Conservation (phyloP, 2,888 invertebrate genomes). For the Augiades crinisus region DNA sequence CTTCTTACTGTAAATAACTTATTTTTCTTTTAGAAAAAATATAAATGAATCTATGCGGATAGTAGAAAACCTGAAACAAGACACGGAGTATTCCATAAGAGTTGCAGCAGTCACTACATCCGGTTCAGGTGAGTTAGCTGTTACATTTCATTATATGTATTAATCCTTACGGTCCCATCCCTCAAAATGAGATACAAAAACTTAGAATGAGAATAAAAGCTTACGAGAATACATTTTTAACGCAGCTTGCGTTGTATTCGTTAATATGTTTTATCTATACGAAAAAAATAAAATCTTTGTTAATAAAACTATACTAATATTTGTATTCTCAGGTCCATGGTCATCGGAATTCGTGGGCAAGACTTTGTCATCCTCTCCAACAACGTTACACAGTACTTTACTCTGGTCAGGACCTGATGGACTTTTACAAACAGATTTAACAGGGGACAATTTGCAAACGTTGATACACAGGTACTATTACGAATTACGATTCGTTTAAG, state of each 20-base stretch:
- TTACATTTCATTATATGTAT: too few species aligned
- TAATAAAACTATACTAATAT: neutral
- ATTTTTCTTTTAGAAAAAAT: slow-evolving; percentile 52
- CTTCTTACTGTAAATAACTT: too few species aligned
- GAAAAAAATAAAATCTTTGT: too few species aligned
- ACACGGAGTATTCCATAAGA: slow-evolving; percentile 88
- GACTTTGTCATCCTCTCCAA: slow-evolving; percentile 81
- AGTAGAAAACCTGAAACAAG: slow-evolving; percentile 86
- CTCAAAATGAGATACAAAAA: too few species aligned
- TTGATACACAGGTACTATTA: slow-evolving; percentile 82
- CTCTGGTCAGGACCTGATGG: slow-evolving; percentile 90
- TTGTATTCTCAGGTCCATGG: slow-evolving; percentile 85
- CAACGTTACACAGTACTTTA: slow-evolving; percentile 82
- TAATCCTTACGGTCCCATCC: too few species aligned
- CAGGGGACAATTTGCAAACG: slow-evolving; percentile 87
- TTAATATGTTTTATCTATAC: too few species aligned
- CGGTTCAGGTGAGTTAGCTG: slow-evolving; percentile 82
- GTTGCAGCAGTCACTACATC: slow-evolving; percentile 89
- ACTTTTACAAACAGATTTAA: slow-evolving; percentile 89
- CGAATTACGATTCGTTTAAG: too few species aligned
- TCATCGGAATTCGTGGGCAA: slow-evolving; percentile 87
- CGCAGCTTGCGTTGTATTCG: too few species aligned
- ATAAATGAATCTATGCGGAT: slow-evolving; percentile 83
- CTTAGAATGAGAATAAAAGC: too few species aligned
- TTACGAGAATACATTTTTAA: too few species aligned